These are phyloP conservation scores for Picathartes gymnocephalus DNA, from an alignment of 2,113 vertebrate genomes.

Conservation along the genomic window DNA sequence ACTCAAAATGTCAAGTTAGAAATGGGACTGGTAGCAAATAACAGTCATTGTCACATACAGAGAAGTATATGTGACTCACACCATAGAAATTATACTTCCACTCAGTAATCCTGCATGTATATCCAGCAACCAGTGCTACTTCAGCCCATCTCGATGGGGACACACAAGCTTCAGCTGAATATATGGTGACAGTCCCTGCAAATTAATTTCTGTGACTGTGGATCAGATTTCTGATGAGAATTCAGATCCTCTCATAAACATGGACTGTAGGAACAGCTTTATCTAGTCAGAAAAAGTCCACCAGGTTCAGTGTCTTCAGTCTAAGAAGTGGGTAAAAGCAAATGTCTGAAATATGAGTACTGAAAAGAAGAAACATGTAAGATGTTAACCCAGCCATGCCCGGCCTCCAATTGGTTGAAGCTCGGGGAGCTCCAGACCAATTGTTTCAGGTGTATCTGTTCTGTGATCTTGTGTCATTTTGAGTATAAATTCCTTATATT, in stretches of 20 bases:
- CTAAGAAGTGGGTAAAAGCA: background rate
- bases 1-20: background rate
- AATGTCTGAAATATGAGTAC: background rate
- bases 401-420: background rate
- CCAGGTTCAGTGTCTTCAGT: background rate
- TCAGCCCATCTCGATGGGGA: background rate
- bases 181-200: background rate
- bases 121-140: background rate
- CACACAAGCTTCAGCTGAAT: background rate
- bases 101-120: background rate
- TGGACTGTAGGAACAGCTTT: background rate
- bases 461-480: background rate
- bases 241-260: background rate
- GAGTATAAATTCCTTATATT: background rate
- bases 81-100: background rate
- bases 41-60: background rate
- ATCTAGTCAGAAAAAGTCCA: background rate
- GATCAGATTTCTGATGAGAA: background rate
- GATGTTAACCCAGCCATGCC: background rate
- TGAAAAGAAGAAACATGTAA: background rate
- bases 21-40: background rate
- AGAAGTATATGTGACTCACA: background rate
- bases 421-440: background rate
- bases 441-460: background rate
- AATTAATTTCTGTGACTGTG: background rate